Base-by-base conservation (phyloP, 2,888 invertebrate species). In the Oscheius sp. region DNA sequence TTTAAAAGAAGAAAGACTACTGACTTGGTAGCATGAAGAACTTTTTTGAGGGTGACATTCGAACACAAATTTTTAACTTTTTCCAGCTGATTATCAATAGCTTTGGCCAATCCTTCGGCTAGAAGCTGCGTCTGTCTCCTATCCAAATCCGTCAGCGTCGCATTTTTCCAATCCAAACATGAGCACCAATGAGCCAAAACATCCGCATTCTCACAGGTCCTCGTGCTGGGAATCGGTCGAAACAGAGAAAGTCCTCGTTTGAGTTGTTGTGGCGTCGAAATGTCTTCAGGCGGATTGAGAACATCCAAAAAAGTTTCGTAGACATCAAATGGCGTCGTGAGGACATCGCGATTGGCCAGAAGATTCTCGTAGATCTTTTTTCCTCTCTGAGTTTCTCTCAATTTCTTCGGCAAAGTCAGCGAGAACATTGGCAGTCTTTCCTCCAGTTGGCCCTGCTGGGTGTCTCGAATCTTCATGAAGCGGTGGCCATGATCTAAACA, bases 141-240 rank as follows among this genome's bases (percentile, higher is more conserved):
- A 31, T 55, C 55, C 17, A 27, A 6, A 5, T 25, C 34, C 15
- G 34, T 45, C 17, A 45, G 5, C 48, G 25, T 10, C 0, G 82
- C 79, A 66, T 90, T 89, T 73, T 90, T 88, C 95, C 95, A 96
- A 15, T 91, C 90, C 0, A 95, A 89, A 86, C 96, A 96, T 0
- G 94, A 92, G 87, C 96, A 96, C 96, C 96, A 96, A 87, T 96
- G 96, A 0, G 95, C 92, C 86, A 94, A 94, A 69, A 96, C 93
- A 65, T 92, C 93, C 0, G 96, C 81, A 61, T 83, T 70, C 10
- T 71, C 74, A 64, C 83, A 83, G 1, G 73, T 80, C 53, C 83
- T 64, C 5, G 66, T 57, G 3, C 39, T 58, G 1, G 82, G 80
- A 65, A 82, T 79, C 23, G 72, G 73, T 48, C 80, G 71, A 57